Evolutionary conservation across 2,797 vertebrate species (phyloP).

Genomic region (Acridotheres tristis): DNA sequence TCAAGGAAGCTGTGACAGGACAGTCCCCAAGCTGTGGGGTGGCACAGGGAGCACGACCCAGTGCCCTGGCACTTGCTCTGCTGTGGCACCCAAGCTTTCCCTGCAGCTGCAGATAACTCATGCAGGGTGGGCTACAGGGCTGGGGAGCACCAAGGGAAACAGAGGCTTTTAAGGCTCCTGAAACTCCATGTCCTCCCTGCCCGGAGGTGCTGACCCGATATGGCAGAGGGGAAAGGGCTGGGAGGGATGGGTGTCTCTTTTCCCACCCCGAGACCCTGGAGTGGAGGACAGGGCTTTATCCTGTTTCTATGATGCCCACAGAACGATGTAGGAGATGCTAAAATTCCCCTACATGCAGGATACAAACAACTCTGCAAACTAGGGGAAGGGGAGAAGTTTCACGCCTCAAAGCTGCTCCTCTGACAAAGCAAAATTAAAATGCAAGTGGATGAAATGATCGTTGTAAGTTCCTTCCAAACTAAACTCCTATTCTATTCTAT

Average conservation of each 20-base stretch:
- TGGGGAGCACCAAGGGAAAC: background rate
- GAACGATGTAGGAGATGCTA: background rate
- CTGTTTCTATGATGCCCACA: fast-evolving
- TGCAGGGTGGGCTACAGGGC: background rate
- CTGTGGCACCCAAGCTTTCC: fast-evolving
- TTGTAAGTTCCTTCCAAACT: fast-evolving
- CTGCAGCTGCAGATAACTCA: background rate
- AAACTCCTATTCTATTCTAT: background rate
- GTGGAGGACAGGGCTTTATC: background rate
- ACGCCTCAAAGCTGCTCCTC: background rate
- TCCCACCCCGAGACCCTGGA: fast-evolving
- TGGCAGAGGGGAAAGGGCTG: background rate
- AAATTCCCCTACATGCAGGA: background rate
- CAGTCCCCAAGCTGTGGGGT: background rate
- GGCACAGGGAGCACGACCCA: background rate
- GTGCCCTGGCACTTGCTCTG: background rate
- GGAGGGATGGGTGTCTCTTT: background rate
- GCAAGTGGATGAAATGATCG: fast-evolving
- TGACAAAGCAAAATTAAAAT: background rate
- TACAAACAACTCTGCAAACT: background rate
- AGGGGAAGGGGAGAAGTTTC: background rate
- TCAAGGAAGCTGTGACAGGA: background rate
- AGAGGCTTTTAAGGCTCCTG: background rate
- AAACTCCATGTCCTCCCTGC: background rate
- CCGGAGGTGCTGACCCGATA: background rate